Conservation (phyloP, 2,797 vertebrate genomes). For the Myotis pilosus region DNA sequence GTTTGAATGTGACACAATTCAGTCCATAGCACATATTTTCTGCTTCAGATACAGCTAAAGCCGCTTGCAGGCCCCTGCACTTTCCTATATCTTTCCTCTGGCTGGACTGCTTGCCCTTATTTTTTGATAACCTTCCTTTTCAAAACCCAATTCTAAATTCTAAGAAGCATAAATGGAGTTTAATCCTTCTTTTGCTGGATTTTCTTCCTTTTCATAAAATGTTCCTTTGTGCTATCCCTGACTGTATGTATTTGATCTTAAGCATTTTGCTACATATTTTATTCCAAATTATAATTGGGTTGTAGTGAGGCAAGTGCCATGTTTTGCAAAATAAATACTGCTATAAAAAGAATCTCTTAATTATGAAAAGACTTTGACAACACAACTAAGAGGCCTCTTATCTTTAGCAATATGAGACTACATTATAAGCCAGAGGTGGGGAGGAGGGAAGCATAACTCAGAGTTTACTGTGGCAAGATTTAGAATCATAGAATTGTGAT, state of each 20-base stretch:
- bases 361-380: slow-evolving; percentile 14
- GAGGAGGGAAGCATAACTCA: neutral
- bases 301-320: neutral
- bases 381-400: neutral
- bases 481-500: neutral
- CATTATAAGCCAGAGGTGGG: neutral
- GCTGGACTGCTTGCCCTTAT: neutral
- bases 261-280: slow-evolving; percentile 21
- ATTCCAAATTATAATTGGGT: neutral
- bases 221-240: neutral
- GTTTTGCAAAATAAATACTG: neutral
- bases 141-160: neutral
- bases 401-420: neutral
- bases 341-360: neutral
- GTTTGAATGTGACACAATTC: neutral
- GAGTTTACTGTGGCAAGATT: neutral
- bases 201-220: neutral
- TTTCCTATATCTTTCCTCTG: neutral
- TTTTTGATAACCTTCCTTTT: slow-evolving; percentile 1
- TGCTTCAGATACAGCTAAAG: neutral
- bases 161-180: neutral
- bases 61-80: neutral
- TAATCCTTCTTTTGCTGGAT: neutral
- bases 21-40: neutral
- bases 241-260: neutral